Conservation (phyloP, 1,140 invertebrate species). For the Procambarus clarkii region DNA sequence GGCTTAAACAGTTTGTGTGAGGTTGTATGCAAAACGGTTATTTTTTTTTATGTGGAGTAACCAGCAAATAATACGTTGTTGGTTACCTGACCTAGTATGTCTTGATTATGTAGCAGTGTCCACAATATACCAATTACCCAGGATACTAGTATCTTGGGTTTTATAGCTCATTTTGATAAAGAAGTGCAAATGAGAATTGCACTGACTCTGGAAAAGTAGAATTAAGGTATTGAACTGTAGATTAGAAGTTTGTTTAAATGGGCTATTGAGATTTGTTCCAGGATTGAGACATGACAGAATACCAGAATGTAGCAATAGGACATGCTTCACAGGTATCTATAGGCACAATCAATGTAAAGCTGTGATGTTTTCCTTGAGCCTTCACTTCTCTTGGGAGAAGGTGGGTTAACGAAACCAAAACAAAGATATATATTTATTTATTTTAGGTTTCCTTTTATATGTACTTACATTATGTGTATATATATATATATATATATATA, state of each 20-base stretch:
- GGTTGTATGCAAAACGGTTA: not conserved
- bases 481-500: constrained; percentile 40
- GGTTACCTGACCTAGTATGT: too few species aligned
- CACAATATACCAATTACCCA: too few species aligned
- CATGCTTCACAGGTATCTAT: constrained; percentile 64
- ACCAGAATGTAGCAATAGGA: constrained; percentile 62
- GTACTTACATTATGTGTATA: constrained; percentile 67
- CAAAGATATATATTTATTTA: constrained; percentile 61
- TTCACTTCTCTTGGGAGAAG: constrained; percentile 8
- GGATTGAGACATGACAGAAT: not conserved
- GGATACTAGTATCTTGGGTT: too few species aligned
- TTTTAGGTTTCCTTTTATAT: constrained; percentile 58
- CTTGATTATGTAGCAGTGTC: too few species aligned
- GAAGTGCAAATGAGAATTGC: not conserved
- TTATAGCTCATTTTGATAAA: not conserved
- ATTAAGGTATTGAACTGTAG: constrained; percentile 1
- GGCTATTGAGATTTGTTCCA: not conserved
- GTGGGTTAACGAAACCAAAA: constrained; percentile 47
- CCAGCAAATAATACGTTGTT: too few species aligned
- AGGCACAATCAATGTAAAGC: constrained; percentile 68
- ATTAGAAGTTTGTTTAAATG: not conserved
- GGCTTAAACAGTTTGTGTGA: not conserved
- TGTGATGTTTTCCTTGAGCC: constrained; percentile 59
- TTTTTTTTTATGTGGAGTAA: not conserved
- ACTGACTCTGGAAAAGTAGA: not conserved